A percentile compares a stretch with the other conserved stretches of the same genome.
These are phyloP conservation scores for Andrena chrysosceles DNA, from an alignment of 2,888 invertebrate genomes.

Conservation along the genomic window DNA sequence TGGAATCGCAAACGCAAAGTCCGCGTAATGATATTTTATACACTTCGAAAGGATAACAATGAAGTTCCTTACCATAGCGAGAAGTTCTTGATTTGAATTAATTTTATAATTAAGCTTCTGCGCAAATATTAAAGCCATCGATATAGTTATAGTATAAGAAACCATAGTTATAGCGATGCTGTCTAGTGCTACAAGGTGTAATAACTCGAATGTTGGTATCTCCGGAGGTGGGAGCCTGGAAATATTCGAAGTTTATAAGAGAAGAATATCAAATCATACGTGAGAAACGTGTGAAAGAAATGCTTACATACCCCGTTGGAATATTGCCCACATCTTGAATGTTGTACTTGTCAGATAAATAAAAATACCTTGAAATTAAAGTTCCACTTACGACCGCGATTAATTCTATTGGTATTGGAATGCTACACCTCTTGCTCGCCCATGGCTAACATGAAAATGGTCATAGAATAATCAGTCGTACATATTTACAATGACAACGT, in stretches of 20 bases:
- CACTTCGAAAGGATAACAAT: not conserved
- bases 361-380: conserved; percentile 87
- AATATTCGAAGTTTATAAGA: conserved; percentile 64
- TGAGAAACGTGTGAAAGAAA: conserved; percentile 47
- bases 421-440: conserved; percentile 87
- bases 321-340: conserved; percentile 89
- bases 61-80: conserved; percentile 86
- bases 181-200: conserved; percentile 87
- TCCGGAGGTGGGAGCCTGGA: conserved; percentile 87
- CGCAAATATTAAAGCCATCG: conserved; percentile 91
- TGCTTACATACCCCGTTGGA: conserved; percentile 87
- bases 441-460: conserved; percentile 85
- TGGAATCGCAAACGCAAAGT: conserved; percentile 61
- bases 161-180: conserved; percentile 90
- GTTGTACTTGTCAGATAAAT: conserved; percentile 86
- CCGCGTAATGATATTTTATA: not conserved
- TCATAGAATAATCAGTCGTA: conserved; percentile 24
- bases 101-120: conserved; percentile 90
- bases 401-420: conserved; percentile 92
- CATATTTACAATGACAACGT: not conserved
- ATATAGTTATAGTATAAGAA: conserved; percentile 90
- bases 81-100: conserved; percentile 90
- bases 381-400: conserved; percentile 90
- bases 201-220: conserved; percentile 87
- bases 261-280: conserved; percentile 62